phyloP scores from a whole-genome alignment of 2,113 vertebrate species.

The Neomonachus schauinslandi region DNA sequence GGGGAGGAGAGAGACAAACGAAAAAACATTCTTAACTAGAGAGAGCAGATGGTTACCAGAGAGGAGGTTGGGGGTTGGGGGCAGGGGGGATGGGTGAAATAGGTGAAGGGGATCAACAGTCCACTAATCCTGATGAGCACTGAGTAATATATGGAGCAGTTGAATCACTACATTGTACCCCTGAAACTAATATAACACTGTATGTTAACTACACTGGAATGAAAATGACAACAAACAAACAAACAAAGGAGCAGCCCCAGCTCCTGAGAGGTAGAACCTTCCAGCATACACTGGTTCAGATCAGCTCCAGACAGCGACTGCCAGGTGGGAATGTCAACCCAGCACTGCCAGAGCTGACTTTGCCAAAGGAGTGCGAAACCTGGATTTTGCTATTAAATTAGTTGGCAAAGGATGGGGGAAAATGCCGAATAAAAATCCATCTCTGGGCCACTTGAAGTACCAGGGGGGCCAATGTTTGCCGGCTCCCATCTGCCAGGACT shows the following conservation, averaged over 20 bases:
- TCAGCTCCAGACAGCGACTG: background rate
- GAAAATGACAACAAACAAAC: background rate
- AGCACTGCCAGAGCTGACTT: background rate
- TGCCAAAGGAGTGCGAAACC: background rate
- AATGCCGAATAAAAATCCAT: background rate
- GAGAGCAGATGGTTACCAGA: background rate
- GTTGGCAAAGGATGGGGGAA: background rate
- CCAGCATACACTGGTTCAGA: background rate
- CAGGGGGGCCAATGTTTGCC: background rate
- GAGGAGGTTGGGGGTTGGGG: background rate
- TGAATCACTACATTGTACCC: background rate
- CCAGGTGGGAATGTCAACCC: background rate
- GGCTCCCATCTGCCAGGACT: background rate
- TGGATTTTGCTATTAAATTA: background rate
- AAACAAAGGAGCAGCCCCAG: background rate
- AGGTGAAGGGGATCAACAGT: background rate
- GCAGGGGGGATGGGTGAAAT: background rate
- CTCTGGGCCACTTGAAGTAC: background rate
- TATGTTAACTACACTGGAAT: background rate
- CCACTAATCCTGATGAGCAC: background rate
- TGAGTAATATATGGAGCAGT: background rate
- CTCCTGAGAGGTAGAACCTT: background rate
- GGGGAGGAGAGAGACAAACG: background rate
- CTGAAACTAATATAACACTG: background rate
- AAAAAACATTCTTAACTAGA: background rate